Conservation (phyloP, 2,113 vertebrate genomes). For the Chaenocephalus aceratus region DNA sequence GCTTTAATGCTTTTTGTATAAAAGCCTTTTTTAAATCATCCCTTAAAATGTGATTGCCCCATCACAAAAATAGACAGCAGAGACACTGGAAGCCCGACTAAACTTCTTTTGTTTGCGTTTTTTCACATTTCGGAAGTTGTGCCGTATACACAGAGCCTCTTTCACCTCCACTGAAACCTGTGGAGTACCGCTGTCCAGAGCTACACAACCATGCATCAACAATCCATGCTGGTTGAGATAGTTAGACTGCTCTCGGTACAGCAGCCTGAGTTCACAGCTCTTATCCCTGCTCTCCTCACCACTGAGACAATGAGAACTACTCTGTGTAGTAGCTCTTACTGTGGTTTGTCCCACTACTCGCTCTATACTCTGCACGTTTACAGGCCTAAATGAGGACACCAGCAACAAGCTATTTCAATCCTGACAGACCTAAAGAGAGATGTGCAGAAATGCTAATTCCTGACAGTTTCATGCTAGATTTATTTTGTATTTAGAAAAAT, state of each 20-base stretch:
- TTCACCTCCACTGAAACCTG: conserved; percentile 42
- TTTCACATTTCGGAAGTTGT: conserved; percentile 21
- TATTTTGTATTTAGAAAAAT: conserved; percentile 69
- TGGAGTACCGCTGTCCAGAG: conserved; percentile 53
- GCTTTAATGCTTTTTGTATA: conserved; percentile 35
- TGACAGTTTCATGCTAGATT: conserved; percentile 72
- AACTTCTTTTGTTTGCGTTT: conserved; percentile 20
- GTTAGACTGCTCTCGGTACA: conserved; percentile 58
- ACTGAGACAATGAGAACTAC: conserved; percentile 51
- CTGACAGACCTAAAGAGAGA: conserved; percentile 59
- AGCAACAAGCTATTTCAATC: conserved; percentile 50
- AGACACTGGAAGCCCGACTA: conserved; percentile 52
- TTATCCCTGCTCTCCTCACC: conserved; percentile 51
- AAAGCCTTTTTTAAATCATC: conserved; percentile 25
- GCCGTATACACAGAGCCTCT: conserved; percentile 42
- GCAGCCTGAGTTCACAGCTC: conserved; percentile 55
- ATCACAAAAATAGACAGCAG: conserved; percentile 37
- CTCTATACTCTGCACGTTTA: conserved; percentile 44
- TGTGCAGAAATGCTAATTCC: conserved; percentile 59
- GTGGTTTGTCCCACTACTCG: conserved; percentile 47
- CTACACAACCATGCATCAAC: conserved; percentile 56
- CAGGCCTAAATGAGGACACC: conserved; percentile 43
- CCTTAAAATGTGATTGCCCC: conserved; percentile 24
- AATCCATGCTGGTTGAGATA: conserved; percentile 54
- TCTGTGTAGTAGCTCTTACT: conserved; percentile 55